Evolutionary conservation across 1,140 invertebrate species (phyloP), one percentile per base, ranked within the genome.

Genomic region (Papilio polytes): DNA sequence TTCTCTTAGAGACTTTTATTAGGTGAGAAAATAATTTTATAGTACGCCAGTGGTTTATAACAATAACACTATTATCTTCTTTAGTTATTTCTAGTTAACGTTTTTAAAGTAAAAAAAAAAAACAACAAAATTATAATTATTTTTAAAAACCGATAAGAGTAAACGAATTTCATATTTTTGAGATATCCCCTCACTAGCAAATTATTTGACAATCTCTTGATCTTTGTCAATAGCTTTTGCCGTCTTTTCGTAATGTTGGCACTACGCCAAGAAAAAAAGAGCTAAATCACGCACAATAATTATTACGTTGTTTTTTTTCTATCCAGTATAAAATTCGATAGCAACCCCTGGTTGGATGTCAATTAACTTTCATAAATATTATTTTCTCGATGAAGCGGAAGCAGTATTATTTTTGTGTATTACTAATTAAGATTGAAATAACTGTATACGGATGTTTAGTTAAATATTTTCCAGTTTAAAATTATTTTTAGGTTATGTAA

Each of bases 241-340:
- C 59, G 59, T 22, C 22, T 13, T 63, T 63, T 63, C 22, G 59
- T 26, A 22, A 63, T 6, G 20, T 63, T 63, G 59, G 59, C 59
- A 2, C 8, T 22, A 63, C 26, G 20, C 59, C 59, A 63, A 26
- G 56, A 26, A 63, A 63, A n/a, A 63, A 63, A 63, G 56, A 12
- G 22, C 22, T 63, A 63, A 63, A 63, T 63, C 59, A 63, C 20
- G 9, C 22, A 63, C 9, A 63, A 63, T 63, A 63, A 63, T 63
- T 22, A 22, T 26, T 63, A 63, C 10, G 59, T 22, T 63, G 59
- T 63, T 26, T 63, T 63, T 63, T 26, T 63, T 63, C 9, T 63
- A 63, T 26, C 59, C 59, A 63, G 59, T 26, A 63, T 22, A 26
- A 63, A 63, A 63, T 63, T 63, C 13, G 59, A 63, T 63, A 26